Evolutionary conservation across 2,113 vertebrate genomes (phyloP), one percentile per base, ranked within the genome.

Genomic region (Urocynchramus pylzowi): DNA sequence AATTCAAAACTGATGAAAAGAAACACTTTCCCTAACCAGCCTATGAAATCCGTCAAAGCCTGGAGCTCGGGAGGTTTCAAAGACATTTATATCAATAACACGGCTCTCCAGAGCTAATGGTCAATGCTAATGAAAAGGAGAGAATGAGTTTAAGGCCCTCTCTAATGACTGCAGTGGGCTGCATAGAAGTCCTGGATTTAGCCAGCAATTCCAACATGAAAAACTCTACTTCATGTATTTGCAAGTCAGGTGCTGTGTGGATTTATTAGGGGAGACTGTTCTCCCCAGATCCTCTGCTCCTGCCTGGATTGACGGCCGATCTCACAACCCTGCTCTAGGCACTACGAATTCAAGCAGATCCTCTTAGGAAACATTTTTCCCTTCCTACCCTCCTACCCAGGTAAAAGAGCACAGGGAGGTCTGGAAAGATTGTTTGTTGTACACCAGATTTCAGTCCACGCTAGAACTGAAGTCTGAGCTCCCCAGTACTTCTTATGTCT

Each of bases 11-110:
- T n/a, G n/a, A n/a, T n/a, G n/a, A n/a, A n/a, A n/a, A n/a, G n/a
- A n/a, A 94, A 81, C 87, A 63, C 70, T 89, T 87, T 76, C 87
- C 70, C 84, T 86, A 82, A 74, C 20, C 57, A 84, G 73, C 80
- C 89, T 76, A 71, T 49, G 74, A 93, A 91, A 94, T 28, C 87
- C 0, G 4, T 85, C 20, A 67, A 89, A 96, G 87, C 78, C 87
- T 42, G 33, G 82, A 88, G 89, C 94, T 96, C 30, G 1, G 74
- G 85, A 91, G 93, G 63, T 94, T 94, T 91, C 95, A 93, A 54
- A 95, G 93, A 83, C 94, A 93, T 97, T 96, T 96, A 79, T 97
- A 95, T 96, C 94, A 94, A 95, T 96, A 96, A 91, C 78, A 68
- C 2, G 0, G 85, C 81, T 93, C 92, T 84, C 84, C 91, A 42